Evolutionary conservation across 2,888 invertebrate genomes (phyloP).

Genomic region (Nymphalis urticae): DNA sequence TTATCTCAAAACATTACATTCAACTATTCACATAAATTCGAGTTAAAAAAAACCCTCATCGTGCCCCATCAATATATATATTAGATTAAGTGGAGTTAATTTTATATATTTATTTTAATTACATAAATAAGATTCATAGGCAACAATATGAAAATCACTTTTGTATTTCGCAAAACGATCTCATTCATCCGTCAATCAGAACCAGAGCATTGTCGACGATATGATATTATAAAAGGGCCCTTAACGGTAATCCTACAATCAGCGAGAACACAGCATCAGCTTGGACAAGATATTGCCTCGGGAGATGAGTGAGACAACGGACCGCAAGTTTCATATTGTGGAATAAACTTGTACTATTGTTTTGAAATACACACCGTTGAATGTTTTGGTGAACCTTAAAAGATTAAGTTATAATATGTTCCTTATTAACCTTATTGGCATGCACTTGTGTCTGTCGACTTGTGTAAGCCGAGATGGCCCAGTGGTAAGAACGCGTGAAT

Average conservation of each 20-base stretch:
- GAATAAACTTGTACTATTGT: slow-evolving; percentile 29
- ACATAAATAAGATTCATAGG: too few species aligned
- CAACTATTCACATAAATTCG: too few species aligned
- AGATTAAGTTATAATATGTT: neutral
- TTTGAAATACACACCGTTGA: slow-evolving; percentile 11
- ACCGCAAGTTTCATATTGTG: slow-evolving; percentile 27
- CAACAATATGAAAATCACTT: neutral
- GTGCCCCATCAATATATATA: too few species aligned
- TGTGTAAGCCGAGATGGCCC: too few species aligned
- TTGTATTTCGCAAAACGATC: neutral
- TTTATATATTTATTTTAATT: too few species aligned
- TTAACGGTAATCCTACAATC: slow-evolving; percentile 36
- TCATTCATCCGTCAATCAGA: slow-evolving; percentile 13
- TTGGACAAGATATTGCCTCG: slow-evolving; percentile 29
- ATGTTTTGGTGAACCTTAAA: neutral
- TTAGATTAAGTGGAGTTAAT: too few species aligned
- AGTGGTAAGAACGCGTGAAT: too few species aligned
- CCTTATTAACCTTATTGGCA: too few species aligned
- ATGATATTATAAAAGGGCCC: slow-evolving; percentile 25
- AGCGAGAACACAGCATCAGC: slow-evolving; percentile 27
- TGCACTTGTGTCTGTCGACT: too few species aligned
- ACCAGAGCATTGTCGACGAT: slow-evolving; percentile 15
- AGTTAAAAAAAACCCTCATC: too few species aligned
- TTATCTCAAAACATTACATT: too few species aligned
- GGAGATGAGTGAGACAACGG: slow-evolving; percentile 19